These are phyloP conservation scores for Habrosyne pyritoides DNA, from an alignment of 2,888 invertebrate species.

Conservation along the genomic window DNA sequence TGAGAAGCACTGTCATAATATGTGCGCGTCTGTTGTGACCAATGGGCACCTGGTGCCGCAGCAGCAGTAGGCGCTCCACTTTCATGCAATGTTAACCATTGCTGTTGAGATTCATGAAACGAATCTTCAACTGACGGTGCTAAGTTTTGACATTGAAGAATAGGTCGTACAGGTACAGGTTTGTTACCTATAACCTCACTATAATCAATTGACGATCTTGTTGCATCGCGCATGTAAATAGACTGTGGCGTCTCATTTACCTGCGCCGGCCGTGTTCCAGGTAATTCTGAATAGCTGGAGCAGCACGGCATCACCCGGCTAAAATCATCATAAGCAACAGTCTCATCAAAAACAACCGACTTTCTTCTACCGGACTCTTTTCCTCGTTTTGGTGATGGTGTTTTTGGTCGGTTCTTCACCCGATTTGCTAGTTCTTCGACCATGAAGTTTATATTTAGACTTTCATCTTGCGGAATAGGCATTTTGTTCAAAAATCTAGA, in stretches of 20 bases:
- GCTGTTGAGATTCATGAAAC: constrained; percentile 4
- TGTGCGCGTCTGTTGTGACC: not conserved
- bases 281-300: constrained; percentile 34
- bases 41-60: not conserved
- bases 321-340: constrained; percentile 41
- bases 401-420: constrained; percentile 41
- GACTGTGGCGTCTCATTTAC: not conserved
- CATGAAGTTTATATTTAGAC: constrained; percentile 44
- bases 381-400: constrained; percentile 12
- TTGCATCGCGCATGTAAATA: not conserved
- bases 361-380: constrained; percentile 19
- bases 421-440: constrained; percentile 54
- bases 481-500: constrained; percentile 43
- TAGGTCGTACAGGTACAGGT: not conserved
- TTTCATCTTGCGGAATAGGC: constrained; percentile 35
- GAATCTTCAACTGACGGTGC: not conserved
- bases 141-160: not conserved
- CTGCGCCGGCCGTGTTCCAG: constrained; percentile 15
- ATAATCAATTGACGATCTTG: not conserved
- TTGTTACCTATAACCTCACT: not conserved
- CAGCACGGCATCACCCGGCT: constrained; percentile 35
- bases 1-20: not conserved
- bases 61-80: constrained; percentile 6
- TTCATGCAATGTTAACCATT: constrained; percentile 17
- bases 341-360: constrained; percentile 38